These are phyloP conservation scores for Leucania comma DNA, from an alignment of 2,888 invertebrate genomes.

Conservation along the genomic window DNA sequence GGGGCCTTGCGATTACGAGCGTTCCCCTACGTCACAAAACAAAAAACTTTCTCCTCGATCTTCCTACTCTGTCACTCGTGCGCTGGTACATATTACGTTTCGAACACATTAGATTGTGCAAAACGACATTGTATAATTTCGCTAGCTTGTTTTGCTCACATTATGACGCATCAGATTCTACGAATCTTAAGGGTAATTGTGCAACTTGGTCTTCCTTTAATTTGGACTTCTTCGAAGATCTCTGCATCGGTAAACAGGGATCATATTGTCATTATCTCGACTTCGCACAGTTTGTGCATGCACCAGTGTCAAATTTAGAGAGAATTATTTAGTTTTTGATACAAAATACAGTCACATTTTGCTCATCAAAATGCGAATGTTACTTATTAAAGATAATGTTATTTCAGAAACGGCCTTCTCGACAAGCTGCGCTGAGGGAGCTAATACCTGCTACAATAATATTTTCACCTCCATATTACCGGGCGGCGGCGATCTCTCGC, in stretches of 20 bases:
- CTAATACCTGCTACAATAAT: too few relatives aligned
- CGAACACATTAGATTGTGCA: background rate
- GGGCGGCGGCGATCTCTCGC: too few relatives aligned
- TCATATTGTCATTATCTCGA: background rate
- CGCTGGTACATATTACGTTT: background rate
- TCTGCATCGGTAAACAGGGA: background rate
- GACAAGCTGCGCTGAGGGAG: too few relatives aligned
- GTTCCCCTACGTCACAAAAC: slow-evolving; percentile 40
- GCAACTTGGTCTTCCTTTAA: background rate
- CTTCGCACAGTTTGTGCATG: too few relatives aligned
- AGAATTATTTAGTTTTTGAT: too few relatives aligned
- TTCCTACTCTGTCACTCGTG: slow-evolving; percentile 1
- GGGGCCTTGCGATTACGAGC: background rate
- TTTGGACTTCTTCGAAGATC: background rate
- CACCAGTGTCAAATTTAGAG: too few relatives aligned
- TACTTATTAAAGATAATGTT: too few relatives aligned
- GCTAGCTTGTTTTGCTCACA: background rate
- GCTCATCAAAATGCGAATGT: too few relatives aligned
- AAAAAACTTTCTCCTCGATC: slow-evolving; percentile 44
- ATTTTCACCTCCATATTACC: too few relatives aligned
- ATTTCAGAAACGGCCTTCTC: too few relatives aligned
- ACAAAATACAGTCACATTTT: too few relatives aligned
- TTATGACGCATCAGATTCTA: slow-evolving; percentile 13
- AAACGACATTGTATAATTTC: background rate
- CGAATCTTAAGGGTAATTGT: background rate